These are phyloP conservation scores for Tychaedon coryphoeus DNA, from an alignment of 2,113 vertebrate species.

Conservation along the genomic window DNA sequence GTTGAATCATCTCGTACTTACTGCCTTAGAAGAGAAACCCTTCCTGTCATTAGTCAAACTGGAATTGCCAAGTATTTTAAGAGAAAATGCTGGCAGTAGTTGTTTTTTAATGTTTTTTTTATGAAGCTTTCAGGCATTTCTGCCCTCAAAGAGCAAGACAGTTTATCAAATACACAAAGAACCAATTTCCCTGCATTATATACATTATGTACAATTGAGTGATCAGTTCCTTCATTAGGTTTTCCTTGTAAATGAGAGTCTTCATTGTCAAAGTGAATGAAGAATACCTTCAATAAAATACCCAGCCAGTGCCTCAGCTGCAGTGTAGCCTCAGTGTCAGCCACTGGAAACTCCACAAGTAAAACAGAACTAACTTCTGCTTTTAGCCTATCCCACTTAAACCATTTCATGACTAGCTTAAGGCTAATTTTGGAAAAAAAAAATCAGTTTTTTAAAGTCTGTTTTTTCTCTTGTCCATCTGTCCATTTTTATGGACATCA, in stretches of 20 bases:
- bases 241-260: background rate
- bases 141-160: background rate
- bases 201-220: constrained; percentile 55
- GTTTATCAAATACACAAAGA: constrained; percentile 40
- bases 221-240: constrained; percentile 34
- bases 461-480: background rate
- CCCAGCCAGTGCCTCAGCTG: background rate
- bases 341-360: background rate
- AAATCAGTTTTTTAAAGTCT: background rate
- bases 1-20: accelerated
- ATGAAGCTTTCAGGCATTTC: background rate
- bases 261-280: background rate
- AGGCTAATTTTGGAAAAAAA: constrained; percentile 53
- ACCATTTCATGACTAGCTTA: constrained; percentile 47
- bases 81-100: background rate
- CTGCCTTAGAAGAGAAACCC: background rate
- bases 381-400: constrained; percentile 16
- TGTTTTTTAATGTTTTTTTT: background rate
- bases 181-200: constrained; percentile 9
- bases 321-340: background rate
- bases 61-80: background rate
- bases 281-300: background rate
- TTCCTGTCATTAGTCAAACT: background rate
- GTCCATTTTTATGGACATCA: constrained; percentile 57
- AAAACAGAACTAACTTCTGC: constrained; percentile 34